Conservation (phyloP, 2,888 invertebrate species). For the Cephus rjabovi region DNA sequence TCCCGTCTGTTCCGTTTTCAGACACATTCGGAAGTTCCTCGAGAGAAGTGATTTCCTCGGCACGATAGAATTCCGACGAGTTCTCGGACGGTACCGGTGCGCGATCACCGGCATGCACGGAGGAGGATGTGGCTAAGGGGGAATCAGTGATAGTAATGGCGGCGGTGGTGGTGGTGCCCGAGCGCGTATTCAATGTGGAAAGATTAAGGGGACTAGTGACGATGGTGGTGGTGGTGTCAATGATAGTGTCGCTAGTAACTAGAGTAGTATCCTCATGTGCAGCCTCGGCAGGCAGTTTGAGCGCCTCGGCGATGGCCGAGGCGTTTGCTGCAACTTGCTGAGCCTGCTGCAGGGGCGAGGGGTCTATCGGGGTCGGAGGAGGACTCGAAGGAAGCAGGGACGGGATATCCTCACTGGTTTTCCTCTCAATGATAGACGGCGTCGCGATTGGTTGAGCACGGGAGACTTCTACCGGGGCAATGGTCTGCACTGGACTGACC, state of each 20-base stretch:
- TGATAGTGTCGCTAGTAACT: neutral
- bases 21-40: neutral
- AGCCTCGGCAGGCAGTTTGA: conserved; percentile 56
- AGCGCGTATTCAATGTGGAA: conserved; percentile 1
- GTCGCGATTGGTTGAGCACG: conserved; percentile 33
- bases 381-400: conserved; percentile 62
- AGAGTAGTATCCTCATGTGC: conserved; percentile 27
- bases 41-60: neutral
- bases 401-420: conserved; percentile 64
- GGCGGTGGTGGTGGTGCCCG: neutral
- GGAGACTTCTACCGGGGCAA: conserved; percentile 50
- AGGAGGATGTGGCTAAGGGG: neutral
- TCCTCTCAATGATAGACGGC: conserved; percentile 65
- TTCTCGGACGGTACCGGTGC: neutral
- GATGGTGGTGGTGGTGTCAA: too few species aligned
- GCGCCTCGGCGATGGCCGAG: conserved; percentile 58
- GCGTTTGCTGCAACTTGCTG: conserved; percentile 58
- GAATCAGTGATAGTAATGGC: neutral
- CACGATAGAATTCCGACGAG: neutral
- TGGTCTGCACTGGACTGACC: conserved; percentile 60
- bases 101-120: neutral
- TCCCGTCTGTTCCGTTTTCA: neutral
- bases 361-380: conserved; percentile 63
- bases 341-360: conserved; percentile 62
- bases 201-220: neutral